These are phyloP conservation scores for Meloe dianella DNA, from an alignment of 2,888 invertebrate genomes.

Conservation along the genomic window DNA sequence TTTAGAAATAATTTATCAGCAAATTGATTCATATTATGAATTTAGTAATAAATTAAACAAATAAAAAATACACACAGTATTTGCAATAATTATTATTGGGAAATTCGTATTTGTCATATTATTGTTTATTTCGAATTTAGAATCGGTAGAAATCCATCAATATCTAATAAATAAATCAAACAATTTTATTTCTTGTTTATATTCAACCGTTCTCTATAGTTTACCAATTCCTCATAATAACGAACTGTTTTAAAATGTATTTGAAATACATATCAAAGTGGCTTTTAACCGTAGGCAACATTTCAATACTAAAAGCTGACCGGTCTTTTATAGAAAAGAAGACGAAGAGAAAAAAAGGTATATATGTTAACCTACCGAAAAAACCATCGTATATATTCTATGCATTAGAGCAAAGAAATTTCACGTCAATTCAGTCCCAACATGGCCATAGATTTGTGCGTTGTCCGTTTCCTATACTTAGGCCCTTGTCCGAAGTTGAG, in stretches of 20 bases:
- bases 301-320: slow-evolving; percentile 53
- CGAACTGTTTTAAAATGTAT: slow-evolving; percentile 49
- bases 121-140: background rate
- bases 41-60: slow-evolving; percentile 7
- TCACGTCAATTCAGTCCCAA: slow-evolving; percentile 35
- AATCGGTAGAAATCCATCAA: background rate
- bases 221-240: slow-evolving; percentile 9
- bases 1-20: slow-evolving; percentile 6
- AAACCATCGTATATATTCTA: slow-evolving; percentile 54
- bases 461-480: slow-evolving; percentile 37
- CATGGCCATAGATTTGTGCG: slow-evolving; percentile 26
- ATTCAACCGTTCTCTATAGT: background rate
- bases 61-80: slow-evolving; percentile 1
- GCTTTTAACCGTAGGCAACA: slow-evolving; percentile 46
- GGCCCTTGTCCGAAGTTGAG: slow-evolving; percentile 34
- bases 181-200: slow-evolving; percentile 11
- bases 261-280: slow-evolving; percentile 54
- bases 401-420: slow-evolving; percentile 54
- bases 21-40: slow-evolving; percentile 1
- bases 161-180: slow-evolving; percentile 27
- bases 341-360: background rate
- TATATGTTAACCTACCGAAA: slow-evolving; percentile 41
- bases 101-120: background rate
- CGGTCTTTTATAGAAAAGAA: slow-evolving; percentile 35
- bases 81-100: slow-evolving; percentile 4